Evolutionary conservation across 2,888 invertebrate genomes (phyloP).

Genomic region (Archips xylosteana): DNA sequence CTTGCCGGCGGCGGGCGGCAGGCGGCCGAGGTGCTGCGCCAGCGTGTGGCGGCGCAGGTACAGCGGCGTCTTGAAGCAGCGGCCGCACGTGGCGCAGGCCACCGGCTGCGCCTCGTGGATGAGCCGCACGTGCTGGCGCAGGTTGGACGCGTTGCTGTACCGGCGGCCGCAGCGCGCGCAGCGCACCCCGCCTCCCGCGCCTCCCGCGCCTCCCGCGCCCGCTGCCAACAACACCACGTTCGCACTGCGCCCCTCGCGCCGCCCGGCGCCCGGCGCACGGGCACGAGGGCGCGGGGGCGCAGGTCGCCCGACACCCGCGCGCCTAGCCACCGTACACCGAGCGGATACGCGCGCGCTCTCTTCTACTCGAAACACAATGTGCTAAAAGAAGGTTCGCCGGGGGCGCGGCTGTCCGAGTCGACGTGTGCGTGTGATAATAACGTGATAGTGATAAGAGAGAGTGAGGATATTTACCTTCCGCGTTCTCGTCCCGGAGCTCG

Average conservation of each 20-base stretch:
- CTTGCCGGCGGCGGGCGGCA: slow-evolving; percentile 36
- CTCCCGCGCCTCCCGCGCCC: slow-evolving; percentile 68
- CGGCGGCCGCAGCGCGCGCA: slow-evolving; percentile 89
- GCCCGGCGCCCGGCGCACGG: slow-evolving; percentile 38
- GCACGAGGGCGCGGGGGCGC: slow-evolving; percentile 47
- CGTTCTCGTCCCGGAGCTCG: slow-evolving; percentile 78
- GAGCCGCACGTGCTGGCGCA: slow-evolving; percentile 90
- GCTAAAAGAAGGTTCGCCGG: slow-evolving; percentile 75
- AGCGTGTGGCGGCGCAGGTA: slow-evolving; percentile 91
- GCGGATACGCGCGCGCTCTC: slow-evolving; percentile 73
- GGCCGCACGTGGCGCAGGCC: slow-evolving; percentile 89
- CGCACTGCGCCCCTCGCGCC: slow-evolving; percentile 60
- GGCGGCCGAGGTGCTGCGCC: slow-evolving; percentile 86
- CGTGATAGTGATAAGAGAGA: slow-evolving; percentile 64
- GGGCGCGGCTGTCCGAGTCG: slow-evolving; percentile 85
- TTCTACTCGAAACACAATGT: slow-evolving; percentile 56
- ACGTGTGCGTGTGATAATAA: slow-evolving; percentile 82
- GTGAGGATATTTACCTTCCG: slow-evolving; percentile 74
- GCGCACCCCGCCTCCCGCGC: slow-evolving; percentile 70
- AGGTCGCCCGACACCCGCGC: slow-evolving; percentile 80
- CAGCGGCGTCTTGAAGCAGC: slow-evolving; percentile 91
- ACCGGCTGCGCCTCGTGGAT: slow-evolving; percentile 90
- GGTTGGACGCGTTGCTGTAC: slow-evolving; percentile 90
- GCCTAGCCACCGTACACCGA: slow-evolving; percentile 70
- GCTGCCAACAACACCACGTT: slow-evolving; percentile 80